Evolutionary conservation across 2,888 invertebrate genomes (phyloP).

Genomic region (Apodemia hepburni): DNA sequence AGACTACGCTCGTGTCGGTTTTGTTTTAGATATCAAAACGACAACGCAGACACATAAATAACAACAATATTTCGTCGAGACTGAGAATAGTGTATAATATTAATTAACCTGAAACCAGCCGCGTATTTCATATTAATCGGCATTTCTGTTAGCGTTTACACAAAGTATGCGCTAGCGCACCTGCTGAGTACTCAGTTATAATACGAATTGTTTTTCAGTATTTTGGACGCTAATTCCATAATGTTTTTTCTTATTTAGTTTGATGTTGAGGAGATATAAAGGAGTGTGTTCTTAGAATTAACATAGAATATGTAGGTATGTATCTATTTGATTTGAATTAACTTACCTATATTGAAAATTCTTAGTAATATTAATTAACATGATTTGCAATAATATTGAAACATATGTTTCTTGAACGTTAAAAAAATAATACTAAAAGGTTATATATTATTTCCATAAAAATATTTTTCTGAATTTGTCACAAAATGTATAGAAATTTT

Average conservation of each 20-base stretch:
- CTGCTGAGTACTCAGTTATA: slow-evolving; percentile 62
- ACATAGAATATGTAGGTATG: too few species aligned
- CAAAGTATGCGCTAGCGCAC: slow-evolving; percentile 52
- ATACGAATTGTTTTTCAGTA: slow-evolving; percentile 44
- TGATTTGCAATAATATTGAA: too few species aligned
- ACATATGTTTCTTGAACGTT: too few species aligned
- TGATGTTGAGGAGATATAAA: not conserved
- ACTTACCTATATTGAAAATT: too few species aligned
- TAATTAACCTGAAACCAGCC: slow-evolving; percentile 56
- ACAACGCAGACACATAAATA: slow-evolving; percentile 59
- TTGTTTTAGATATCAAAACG: slow-evolving; percentile 31
- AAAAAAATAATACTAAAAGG: too few species aligned
- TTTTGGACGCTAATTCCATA: slow-evolving; percentile 11
- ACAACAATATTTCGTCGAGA: slow-evolving; percentile 64
- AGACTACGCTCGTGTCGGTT: slow-evolving; percentile 25
- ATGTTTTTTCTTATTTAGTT: not conserved
- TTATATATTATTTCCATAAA: too few species aligned
- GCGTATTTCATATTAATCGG: slow-evolving; percentile 68
- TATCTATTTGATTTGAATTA: too few species aligned
- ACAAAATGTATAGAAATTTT: too few species aligned
- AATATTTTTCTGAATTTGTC: too few species aligned
- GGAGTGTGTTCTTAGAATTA: not conserved
- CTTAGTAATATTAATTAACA: too few species aligned
- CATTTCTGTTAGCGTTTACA: slow-evolving; percentile 50
- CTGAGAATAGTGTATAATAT: slow-evolving; percentile 48